Evolutionary conservation across 2,888 invertebrate species (phyloP).

Genomic region (Pachycephus smyrnensis): DNA sequence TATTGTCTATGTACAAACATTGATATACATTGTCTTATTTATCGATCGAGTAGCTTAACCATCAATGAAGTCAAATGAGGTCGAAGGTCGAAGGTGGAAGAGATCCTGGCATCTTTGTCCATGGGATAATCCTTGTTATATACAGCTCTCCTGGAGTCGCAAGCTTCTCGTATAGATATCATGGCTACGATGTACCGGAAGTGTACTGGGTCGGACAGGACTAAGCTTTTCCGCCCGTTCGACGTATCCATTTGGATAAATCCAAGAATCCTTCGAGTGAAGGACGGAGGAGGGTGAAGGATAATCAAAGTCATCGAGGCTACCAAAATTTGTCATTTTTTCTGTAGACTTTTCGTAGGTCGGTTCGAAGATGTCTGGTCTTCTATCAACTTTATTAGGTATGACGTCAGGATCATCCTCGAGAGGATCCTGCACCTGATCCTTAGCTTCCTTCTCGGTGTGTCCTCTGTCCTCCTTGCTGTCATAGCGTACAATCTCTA

Average conservation of each 20-base stretch:
- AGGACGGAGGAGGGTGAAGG: slow-evolving; percentile 45
- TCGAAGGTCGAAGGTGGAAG: slow-evolving; percentile 14
- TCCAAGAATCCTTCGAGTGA: slow-evolving; percentile 54
- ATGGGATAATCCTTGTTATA: slow-evolving; percentile 41
- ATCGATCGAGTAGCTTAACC: slow-evolving; percentile 17
- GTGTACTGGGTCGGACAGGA: slow-evolving; percentile 55
- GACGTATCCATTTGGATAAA: slow-evolving; percentile 53
- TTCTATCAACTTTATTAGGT: slow-evolving; percentile 51
- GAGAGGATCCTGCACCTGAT: slow-evolving; percentile 11
- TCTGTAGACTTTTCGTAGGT: slow-evolving; percentile 46
- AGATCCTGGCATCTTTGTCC: slow-evolving; percentile 15
- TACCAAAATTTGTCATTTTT: slow-evolving; percentile 43
- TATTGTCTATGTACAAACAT: slow-evolving; percentile 58
- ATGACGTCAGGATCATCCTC: slow-evolving; percentile 59
- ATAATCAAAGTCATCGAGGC: slow-evolving; percentile 45
- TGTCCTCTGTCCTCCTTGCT: slow-evolving; percentile 29
- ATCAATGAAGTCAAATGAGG: slow-evolving; percentile 22
- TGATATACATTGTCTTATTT: slow-evolving; percentile 23
- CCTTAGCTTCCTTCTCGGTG: slow-evolving; percentile 1
- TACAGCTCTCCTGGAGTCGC: slow-evolving; percentile 61
- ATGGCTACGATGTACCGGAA: slow-evolving; percentile 57
- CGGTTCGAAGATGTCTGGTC: slow-evolving; percentile 52
- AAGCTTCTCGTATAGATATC: slow-evolving; percentile 61
- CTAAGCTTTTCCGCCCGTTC: slow-evolving; percentile 47
- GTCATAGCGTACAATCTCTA: slow-evolving; percentile 41